Percentiles rank a stretch among this genome's conserved stretches.
Conservation (phyloP, 2,888 invertebrate species). For the Plusia festucae region DNA sequence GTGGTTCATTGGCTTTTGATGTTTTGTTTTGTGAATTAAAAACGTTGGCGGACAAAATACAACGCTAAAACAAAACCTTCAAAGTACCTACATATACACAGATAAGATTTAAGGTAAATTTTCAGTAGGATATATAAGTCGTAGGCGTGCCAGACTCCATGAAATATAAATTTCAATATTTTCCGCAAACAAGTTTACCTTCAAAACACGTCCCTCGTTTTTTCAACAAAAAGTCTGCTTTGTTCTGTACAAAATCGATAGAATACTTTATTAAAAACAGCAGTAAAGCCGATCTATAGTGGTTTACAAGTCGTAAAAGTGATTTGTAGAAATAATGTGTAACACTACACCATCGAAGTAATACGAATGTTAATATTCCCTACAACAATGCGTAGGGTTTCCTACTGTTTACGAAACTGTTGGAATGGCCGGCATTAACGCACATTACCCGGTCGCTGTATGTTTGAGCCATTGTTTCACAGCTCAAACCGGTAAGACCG, state of each 20-base stretch:
- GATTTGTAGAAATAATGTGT: conserved; percentile 31
- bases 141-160: conserved; percentile 33
- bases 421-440: conserved; percentile 47
- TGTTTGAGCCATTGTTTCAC: conserved; percentile 59
- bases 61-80: conserved; percentile 18
- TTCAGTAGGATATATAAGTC: conserved; percentile 26
- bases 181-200: conserved; percentile 35
- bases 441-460: conserved; percentile 42
- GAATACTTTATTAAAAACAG: conserved; percentile 19
- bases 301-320: conserved; percentile 21
- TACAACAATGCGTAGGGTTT: conserved; percentile 30
- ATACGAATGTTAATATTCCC: conserved; percentile 34
- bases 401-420: conserved; percentile 49
- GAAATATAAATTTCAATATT: conserved; percentile 53
- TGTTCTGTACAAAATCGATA: conserved; percentile 34
- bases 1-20: background rate
- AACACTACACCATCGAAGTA: conserved; percentile 27
- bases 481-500: conserved; percentile 44
- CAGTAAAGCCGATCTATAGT: conserved; percentile 9
- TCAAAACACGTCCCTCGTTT: conserved; percentile 36
- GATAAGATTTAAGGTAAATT: conserved; percentile 31
- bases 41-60: conserved; percentile 17
- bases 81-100: conserved; percentile 11
- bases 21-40: background rate
- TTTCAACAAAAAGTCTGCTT: conserved; percentile 28